phyloP scores from a whole-genome alignment of 2,888 invertebrate species.

The Drepanosiphum platanoidis region DNA sequence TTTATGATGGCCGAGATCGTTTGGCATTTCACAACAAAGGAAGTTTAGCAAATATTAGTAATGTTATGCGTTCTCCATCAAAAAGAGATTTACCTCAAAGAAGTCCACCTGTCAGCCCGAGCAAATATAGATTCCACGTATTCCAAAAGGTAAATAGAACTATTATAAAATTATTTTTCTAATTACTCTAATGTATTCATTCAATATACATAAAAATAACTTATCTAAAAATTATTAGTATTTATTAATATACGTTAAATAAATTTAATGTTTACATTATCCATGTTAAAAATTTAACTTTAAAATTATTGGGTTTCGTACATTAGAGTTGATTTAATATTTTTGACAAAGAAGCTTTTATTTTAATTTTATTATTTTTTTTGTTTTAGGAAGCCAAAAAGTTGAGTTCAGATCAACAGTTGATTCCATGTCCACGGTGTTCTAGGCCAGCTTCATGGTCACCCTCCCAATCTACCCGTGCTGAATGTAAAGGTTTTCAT shows the following conservation, averaged over 20 bases:
- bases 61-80: conserved; percentile 49
- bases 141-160: conserved; percentile 67
- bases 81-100: conserved; percentile 65
- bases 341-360: too few relatives aligned
- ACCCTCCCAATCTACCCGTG: conserved; percentile 59
- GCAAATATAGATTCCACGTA: conserved; percentile 68
- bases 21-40: conserved; percentile 36
- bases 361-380: too few relatives aligned
- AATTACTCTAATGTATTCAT: neutral
- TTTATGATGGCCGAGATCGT: conserved; percentile 28
- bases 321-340: too few relatives aligned
- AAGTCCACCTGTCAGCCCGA: conserved; percentile 68
- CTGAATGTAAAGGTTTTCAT: conserved; percentile 64
- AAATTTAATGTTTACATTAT: too few relatives aligned
- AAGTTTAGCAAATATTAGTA: conserved; percentile 44
- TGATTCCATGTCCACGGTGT: conserved; percentile 66
- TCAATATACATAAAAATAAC: too few relatives aligned
- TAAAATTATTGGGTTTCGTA: too few relatives aligned
- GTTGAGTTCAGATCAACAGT: conserved; percentile 65
- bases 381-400: conserved; percentile 65
- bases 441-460: conserved; percentile 65
- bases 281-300: too few relatives aligned
- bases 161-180: neutral
- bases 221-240: too few relatives aligned
- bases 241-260: too few relatives aligned